Evolutionary conservation across 2,888 invertebrate species (phyloP), one percentile per base, ranked within the genome.

Genomic region (Brachycybe producta): DNA sequence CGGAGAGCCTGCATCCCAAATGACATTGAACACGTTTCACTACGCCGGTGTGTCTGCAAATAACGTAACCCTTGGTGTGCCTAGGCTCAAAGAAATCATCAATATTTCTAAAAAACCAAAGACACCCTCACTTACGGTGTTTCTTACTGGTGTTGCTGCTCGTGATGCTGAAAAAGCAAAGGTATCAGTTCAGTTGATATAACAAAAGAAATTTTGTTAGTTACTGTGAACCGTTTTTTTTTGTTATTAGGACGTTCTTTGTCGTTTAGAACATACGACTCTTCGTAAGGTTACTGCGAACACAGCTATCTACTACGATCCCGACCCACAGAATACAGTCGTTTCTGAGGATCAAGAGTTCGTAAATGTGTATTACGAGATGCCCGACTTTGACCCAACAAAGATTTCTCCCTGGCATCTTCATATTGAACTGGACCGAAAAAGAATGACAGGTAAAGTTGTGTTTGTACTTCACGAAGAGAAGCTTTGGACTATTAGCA

Each of bases 11-110:
- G 98, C 98, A 60, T 99, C 98, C 54, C 94, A 98, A 75, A 95
- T 95, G 94, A 95, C 95, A 67, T 73, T 98, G 67, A 98, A 99
- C 71, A 99, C 98, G 75, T 99, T 99, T 84, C 98, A 99, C 75
- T 98, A 95, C 72, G 98, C 98, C 71, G 98, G 98, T 77, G 98
- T 98, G 62, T 98, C 97, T 0, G 97, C 97, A 49, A 98, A 98
- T 72, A 99, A 99, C 76, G 97, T 99, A 76, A 99, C 98, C 0
- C 79, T 98, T 47, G 98, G 98, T 77, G 98, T 99, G 60, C 98
- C 98, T 0, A 79, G 98, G 63, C 72, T 98, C 19, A 98, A 98
- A 64, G 77, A 77, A 64, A 77, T 77, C 60, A 99, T 99, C 61
- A 99, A 99, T 65, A 94, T 99, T 61, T 94, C 94, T 44, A 98